Conservation (phyloP, 2,888 invertebrate species). For the Endomychus coccineus region DNA sequence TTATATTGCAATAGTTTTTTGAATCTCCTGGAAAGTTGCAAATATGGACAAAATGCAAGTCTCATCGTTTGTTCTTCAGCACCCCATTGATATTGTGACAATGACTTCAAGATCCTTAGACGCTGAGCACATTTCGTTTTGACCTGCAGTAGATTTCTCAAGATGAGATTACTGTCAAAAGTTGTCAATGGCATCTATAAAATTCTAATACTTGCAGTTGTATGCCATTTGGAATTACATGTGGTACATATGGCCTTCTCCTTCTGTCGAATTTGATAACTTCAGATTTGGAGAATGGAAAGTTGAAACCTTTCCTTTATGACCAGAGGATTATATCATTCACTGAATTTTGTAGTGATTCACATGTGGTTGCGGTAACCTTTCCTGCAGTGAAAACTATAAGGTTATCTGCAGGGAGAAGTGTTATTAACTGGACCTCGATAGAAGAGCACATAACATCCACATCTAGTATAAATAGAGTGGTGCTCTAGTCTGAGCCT, state of each 20-base stretch:
- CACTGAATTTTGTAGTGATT: background rate
- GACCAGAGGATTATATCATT: too few species aligned
- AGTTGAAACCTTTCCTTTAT: background rate
- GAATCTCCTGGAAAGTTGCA: too few species aligned
- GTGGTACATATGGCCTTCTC: background rate
- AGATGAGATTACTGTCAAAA: constrained; percentile 20
- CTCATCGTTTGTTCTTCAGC: too few species aligned
- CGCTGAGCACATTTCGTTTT: too few species aligned
- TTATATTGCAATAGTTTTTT: too few species aligned
- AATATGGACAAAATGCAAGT: too few species aligned
- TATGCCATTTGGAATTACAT: constrained; percentile 1
- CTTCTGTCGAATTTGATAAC: constrained; percentile 5
- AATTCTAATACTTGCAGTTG: constrained; percentile 6
- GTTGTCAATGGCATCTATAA: constrained; percentile 16
- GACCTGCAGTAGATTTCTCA: constrained; percentile 9
- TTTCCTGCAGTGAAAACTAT: constrained; percentile 1
- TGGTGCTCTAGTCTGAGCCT: constrained; percentile 8
- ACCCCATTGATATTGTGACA: too few species aligned
- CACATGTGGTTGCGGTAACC: background rate
- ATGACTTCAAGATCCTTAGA: too few species aligned
- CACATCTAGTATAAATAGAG: constrained; percentile 7
- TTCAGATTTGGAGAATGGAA: background rate
- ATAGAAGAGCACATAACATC: constrained; percentile 4
- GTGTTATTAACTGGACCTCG: background rate
- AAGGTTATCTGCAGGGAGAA: constrained; percentile 10